Evolutionary conservation across 2,797 vertebrate species (phyloP).

Genomic region (Gila robusta): DNA sequence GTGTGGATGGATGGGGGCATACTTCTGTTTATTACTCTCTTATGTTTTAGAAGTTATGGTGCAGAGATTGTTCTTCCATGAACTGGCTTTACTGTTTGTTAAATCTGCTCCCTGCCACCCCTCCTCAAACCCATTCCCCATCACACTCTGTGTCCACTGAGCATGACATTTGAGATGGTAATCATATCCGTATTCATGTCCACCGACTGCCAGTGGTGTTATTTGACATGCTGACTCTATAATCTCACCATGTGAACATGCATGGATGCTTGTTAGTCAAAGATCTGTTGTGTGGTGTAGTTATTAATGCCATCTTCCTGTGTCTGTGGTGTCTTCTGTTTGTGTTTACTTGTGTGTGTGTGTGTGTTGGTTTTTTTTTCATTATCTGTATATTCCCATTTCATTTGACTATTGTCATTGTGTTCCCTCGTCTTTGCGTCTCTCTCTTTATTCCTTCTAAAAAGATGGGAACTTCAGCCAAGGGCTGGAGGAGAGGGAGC

Average conservation of each 20-base stretch:
- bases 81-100: constrained; percentile 62
- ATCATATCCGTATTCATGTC: constrained; percentile 36
- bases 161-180: constrained; percentile 51
- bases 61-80: constrained; percentile 60
- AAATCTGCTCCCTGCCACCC: constrained; percentile 64
- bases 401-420: constrained; percentile 43
- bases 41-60: constrained; percentile 52
- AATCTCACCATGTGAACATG: constrained; percentile 61
- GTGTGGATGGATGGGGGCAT: constrained; percentile 64
- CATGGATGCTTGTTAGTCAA: constrained; percentile 66
- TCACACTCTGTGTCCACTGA: constrained; percentile 58
- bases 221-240: constrained; percentile 30
- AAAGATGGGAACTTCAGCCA: constrained; percentile 75
- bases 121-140: constrained; percentile 64
- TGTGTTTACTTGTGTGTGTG: constrained; percentile 60
- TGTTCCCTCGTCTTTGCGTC: constrained; percentile 46
- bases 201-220: constrained; percentile 29
- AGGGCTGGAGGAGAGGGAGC: constrained; percentile 65
- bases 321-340: constrained; percentile 68
- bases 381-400: constrained; percentile 7
- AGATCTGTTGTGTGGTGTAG: constrained; percentile 48
- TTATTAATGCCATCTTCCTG: constrained; percentile 68
- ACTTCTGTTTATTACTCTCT: constrained; percentile 60
- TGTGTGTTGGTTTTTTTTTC: constrained; percentile 20
- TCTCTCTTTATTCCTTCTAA: constrained; percentile 68